Base-by-base conservation (phyloP, 2,888 invertebrate species). In the Phortica okadai region DNA sequence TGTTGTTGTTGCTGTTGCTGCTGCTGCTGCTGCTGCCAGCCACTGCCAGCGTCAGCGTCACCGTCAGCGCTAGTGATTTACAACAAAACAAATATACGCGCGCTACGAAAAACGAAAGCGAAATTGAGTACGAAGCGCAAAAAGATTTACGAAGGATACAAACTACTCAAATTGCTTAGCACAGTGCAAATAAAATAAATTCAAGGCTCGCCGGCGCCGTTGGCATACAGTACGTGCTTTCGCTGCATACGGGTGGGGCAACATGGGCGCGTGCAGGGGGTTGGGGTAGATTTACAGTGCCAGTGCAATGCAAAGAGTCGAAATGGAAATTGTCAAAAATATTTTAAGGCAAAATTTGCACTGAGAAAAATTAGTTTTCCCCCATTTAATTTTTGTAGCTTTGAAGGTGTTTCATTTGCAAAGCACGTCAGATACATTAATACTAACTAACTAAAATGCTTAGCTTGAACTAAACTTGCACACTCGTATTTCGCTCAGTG, bases 111-210 rank as follows among this genome's bases (percentile, higher is more conserved):
- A 75, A 58, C 44, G 74, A 59, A 59, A 58, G 69, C 69, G 69
- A 69, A 75, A 58, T 75, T 73, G 77, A 74, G 74, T 72, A 70
- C 50, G 75, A 76, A 77, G 78, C 86, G 86, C 87, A 87, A 87
- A 88, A 87, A 88, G 86, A 86, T 89, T 86, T 86, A 86, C 89
- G 70, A 89, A 89, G 86, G 88, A 84, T 81, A 84, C 89, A 79
- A 79, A 84, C 88, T 80, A 84, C 88, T 80, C 88, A 89, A 89
- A 86, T 86, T 86, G 89, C 85, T 84, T 88, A 87, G 84, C 80
- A 82, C 84, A 78, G 84, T 83, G 89, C 88, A 86, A 86, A 86
- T 86, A 89, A 86, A 89, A 89, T 87, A 87, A 87, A 76, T 72
- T 72, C 70, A 56, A 50, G 50, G 50, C 50, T 8, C 50, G 50